Percentiles rank a stretch among this genome's conserved stretches.
Conservation (phyloP, 53 echinoderm and acorn worm genomes). For the Holothuria leucospilota region DNA sequence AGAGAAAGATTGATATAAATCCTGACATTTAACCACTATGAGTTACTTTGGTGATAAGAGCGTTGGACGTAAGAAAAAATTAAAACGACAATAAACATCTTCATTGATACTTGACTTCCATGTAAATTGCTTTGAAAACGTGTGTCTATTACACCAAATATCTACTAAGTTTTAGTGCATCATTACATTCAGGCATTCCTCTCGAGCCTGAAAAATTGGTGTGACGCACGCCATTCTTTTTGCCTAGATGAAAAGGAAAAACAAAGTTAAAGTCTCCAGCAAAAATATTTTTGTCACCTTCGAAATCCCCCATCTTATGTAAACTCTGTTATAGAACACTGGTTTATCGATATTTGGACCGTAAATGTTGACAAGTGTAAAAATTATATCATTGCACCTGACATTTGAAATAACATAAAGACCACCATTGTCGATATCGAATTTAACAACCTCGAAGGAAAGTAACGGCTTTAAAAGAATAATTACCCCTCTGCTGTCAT, state of each 20-base stretch:
- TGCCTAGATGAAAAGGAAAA: not conserved
- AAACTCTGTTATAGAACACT: not conserved
- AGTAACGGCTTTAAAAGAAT: not conserved
- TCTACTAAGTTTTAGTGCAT: not conserved
- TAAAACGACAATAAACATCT: not conserved
- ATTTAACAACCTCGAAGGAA: not conserved
- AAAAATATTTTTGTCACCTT: not conserved
- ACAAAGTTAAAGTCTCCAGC: not conserved
- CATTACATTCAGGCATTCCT: not conserved
- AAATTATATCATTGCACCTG: not conserved
- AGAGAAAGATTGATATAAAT: not conserved
- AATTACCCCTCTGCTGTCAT: too few species aligned
- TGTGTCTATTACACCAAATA: not conserved
- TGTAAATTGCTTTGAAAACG: not conserved
- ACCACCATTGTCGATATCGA: not conserved
- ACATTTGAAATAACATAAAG: not conserved
- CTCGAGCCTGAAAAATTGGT: not conserved
- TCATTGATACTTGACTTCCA: constrained; percentile 8
- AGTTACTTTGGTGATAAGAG: not conserved
- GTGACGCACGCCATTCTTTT: not conserved
- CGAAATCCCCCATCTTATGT: not conserved
- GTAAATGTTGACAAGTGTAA: constrained; percentile 1
- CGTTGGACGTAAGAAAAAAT: not conserved
- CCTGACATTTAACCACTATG: not conserved
- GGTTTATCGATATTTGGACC: not conserved